Evolutionary conservation across 2,113 vertebrate species (phyloP), one percentile per base, ranked within the genome.

Genomic region (Xiphophorus hellerii): DNA sequence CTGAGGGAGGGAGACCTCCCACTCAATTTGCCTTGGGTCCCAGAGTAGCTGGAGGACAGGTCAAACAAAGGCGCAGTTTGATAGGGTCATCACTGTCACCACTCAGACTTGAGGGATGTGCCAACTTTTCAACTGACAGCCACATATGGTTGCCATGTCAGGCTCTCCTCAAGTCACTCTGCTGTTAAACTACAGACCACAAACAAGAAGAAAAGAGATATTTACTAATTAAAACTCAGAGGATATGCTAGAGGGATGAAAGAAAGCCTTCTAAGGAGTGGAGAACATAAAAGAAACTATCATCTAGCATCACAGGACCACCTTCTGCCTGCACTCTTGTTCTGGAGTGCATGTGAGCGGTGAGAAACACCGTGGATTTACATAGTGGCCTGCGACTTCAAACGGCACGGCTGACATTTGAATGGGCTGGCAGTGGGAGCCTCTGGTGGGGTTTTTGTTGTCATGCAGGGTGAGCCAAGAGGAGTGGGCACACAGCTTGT

Each of bases 301-400:
- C 80, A 67, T 86, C 75, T 74, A 78, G 76, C 74, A 82, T 90
- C 85, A 89, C 83, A 86, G 87, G 90, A 88, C 85, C 89, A 90
- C 88, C 89, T 89, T 58, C 87, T 81, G 79, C 82, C 76, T 67
- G 78, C 76, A 74, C 78, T 74, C 73, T 79, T 90, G 84, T 80
- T 84, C 87, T 77, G 78, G 77, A 82, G 79, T 64, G 86, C 60
- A 62, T 86, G 84, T 77, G 84, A 84, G 88, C 74, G 74, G 91
- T 93, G 90, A 92, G 91, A 92, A 92, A 88, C 84, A 89, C 73
- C 8, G 31, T 84, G 79, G 83, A 93, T 93, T 93, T 91, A 91
- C 91, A 91, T 88, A 91, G 90, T 74, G 83, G 85, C 81, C 83
- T 86, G 70, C 76, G 68, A 92, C 92, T 91, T 92, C 91, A 92